A percentile compares a stretch with the other conserved stretches of the same genome.
Evolutionary conservation across 2,113 vertebrate genomes (phyloP).

Genomic region (Nesogale talazaci): DNA sequence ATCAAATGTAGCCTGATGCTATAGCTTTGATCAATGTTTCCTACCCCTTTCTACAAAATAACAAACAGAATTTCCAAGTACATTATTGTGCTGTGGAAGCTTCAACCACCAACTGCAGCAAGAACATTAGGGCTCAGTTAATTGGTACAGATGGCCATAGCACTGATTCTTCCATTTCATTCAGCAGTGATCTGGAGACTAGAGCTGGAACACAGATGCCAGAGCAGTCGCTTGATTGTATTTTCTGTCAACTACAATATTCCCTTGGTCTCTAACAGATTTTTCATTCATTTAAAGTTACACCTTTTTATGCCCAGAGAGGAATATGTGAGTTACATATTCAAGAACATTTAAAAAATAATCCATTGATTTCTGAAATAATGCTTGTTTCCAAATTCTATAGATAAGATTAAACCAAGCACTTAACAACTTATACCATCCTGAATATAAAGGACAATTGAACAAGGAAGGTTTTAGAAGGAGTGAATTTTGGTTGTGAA

Average conservation of each 20-base stretch:
- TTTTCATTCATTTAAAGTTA: slow-evolving; percentile 24
- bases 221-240: not conserved
- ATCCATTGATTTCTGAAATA: not conserved
- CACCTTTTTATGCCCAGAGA: not conserved
- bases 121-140: slow-evolving; percentile 65
- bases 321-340: not conserved
- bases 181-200: slow-evolving; percentile 42
- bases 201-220: slow-evolving; percentile 61
- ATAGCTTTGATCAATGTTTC: slow-evolving; percentile 66
- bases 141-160: slow-evolving; percentile 73
- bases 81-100: slow-evolving; percentile 57
- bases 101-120: slow-evolving; percentile 54
- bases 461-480: not conserved
- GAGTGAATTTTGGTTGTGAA: not conserved
- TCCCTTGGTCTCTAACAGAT: not conserved
- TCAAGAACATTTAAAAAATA: not conserved
- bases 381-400: not conserved
- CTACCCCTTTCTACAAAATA: slow-evolving; percentile 49
- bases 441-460: not conserved
- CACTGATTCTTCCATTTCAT: slow-evolving; percentile 50
- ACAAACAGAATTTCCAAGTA: slow-evolving; percentile 57
- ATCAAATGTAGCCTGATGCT: slow-evolving; percentile 54
- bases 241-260: slow-evolving; percentile 28
- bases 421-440: not conserved
- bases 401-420: not conserved